A percentile compares a stretch with the other conserved stretches of the same genome.
Conservation (phyloP, 2,888 invertebrate genomes). For the Harpalus rufipes region DNA sequence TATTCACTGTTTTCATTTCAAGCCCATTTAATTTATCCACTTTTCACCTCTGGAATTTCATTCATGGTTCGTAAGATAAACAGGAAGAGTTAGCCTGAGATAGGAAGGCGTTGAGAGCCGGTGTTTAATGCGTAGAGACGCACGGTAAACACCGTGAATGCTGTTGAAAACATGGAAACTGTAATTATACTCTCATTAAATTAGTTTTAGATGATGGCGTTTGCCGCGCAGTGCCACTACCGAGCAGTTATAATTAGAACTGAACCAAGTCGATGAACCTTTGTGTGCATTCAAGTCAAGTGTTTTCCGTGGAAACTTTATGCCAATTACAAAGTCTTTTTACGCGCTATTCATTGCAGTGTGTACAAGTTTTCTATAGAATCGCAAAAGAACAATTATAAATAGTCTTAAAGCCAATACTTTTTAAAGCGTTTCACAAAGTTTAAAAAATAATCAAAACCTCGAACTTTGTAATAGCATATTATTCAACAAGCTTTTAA, state of each 20-base stretch:
- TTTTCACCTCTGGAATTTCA: not conserved
- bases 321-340: constrained; percentile 39
- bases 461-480: too few relatives aligned
- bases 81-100: constrained; percentile 4
- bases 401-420: not conserved
- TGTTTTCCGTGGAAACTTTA: constrained; percentile 22
- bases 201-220: constrained; percentile 52
- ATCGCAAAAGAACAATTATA: constrained; percentile 1
- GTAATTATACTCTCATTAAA: constrained; percentile 63
- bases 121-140: not conserved
- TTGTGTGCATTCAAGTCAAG: constrained; percentile 31
- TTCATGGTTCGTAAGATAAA: constrained; percentile 15
- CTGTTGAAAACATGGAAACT: constrained; percentile 45
- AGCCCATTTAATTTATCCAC: not conserved
- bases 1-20: too few relatives aligned
- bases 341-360: not conserved
- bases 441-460: not conserved
- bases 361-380: not conserved
- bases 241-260: constrained; percentile 61
- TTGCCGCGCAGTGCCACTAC: not conserved
- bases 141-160: not conserved
- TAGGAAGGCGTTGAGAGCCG: not conserved
- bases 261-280: constrained; percentile 59
- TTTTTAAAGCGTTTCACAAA: not conserved
- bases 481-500: too few relatives aligned